A percentile compares a stretch with the other conserved stretches of the same genome.
Evolutionary conservation across 2,888 invertebrate species (phyloP).

Genomic region (Chaitophorus viminalis): DNA sequence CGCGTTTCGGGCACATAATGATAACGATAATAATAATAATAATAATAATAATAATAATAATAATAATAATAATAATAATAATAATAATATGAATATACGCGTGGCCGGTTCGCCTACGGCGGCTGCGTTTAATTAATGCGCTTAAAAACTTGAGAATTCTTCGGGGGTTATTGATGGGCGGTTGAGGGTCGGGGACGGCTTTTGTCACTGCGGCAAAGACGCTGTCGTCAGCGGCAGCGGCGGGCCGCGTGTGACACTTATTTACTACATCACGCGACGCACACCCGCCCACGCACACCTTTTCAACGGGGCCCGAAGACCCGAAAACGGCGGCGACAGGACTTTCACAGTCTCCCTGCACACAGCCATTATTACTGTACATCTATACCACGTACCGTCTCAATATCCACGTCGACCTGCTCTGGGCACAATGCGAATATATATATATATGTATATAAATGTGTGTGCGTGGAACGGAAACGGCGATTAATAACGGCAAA

Average conservation of each 20-base stretch:
- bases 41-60: slow-evolving; percentile 56
- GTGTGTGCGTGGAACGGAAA: no score
- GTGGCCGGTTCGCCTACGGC: background rate
- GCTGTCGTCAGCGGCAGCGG: no score
- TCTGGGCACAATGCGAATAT: background rate
- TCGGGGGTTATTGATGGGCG: background rate
- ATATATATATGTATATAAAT: background rate
- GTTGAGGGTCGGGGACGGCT: background rate
- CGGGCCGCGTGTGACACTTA: slow-evolving; percentile 22
- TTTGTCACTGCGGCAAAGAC: slow-evolving; percentile 36
- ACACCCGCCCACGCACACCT: background rate
- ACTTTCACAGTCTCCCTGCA: background rate
- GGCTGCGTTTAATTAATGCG: slow-evolving; percentile 57
- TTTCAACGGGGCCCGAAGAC: background rate
- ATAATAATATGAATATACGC: slow-evolving; percentile 32
- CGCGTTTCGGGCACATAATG: slow-evolving; percentile 6
- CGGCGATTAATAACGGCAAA: slow-evolving; percentile 52
- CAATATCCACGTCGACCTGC: slow-evolving; percentile 5
- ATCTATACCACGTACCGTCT: background rate
- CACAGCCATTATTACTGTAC: no score
- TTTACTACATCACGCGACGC: slow-evolving; percentile 24
- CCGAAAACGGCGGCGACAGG: background rate
- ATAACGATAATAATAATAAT: slow-evolving; percentile 53
- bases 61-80: slow-evolving; percentile 53
- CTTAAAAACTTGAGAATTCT: slow-evolving; percentile 48